phyloP scores from a whole-genome alignment of 2,113 vertebrate genomes.

The Vicugna pacos region DNA sequence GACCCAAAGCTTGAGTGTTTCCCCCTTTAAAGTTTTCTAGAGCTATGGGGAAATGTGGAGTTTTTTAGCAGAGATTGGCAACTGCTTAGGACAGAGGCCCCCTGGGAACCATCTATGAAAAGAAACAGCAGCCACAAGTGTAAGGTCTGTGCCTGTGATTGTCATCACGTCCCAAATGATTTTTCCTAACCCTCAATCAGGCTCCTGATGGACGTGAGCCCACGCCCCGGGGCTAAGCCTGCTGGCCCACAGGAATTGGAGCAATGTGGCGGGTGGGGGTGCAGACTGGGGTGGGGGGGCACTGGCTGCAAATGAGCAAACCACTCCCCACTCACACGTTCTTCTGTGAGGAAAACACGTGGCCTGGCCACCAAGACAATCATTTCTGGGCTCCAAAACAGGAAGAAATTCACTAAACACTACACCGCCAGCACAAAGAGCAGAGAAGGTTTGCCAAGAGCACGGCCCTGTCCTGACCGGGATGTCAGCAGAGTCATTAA shows the following conservation, averaged over 20 bases:
- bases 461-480: background rate
- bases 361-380: slow-evolving; percentile 71
- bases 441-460: slow-evolving; percentile 65
- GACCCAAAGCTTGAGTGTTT: background rate
- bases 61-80: slow-evolving; percentile 31
- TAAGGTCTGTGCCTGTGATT: background rate
- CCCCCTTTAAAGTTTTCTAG: slow-evolving; percentile 12
- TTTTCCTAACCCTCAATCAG: slow-evolving; percentile 61
- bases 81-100: background rate
- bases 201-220: background rate
- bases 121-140: slow-evolving; percentile 53
- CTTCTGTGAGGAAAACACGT: slow-evolving; percentile 76
- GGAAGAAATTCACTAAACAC: slow-evolving; percentile 83
- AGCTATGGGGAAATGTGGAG: background rate
- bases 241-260: slow-evolving; percentile 16
- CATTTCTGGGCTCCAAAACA: slow-evolving; percentile 81
- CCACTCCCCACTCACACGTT: background rate
- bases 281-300: background rate
- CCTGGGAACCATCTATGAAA: slow-evolving; percentile 41
- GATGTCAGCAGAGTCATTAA: background rate
- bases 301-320: slow-evolving; percentile 1
- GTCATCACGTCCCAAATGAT: slow-evolving; percentile 50
- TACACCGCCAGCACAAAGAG: slow-evolving; percentile 66
- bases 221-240: background rate
- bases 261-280: background rate